Evolutionary conservation across 1,140 invertebrate genomes (phyloP).

Genomic region (Heterodera carotae): DNA sequence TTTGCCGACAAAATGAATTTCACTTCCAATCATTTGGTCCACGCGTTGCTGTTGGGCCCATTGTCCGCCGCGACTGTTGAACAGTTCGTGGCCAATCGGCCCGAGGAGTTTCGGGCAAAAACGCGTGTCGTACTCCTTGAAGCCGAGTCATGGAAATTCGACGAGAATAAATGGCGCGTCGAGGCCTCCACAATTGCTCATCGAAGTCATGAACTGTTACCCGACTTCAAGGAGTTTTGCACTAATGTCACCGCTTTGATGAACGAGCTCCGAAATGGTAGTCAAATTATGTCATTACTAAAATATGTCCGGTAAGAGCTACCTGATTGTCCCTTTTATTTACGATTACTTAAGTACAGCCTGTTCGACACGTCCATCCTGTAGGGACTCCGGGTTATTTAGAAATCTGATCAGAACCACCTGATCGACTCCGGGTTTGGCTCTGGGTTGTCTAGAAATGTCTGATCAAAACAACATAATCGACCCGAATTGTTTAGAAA

Average conservation of each 20-base stretch:
- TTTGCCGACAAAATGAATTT: not conserved
- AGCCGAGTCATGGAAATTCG: constrained; percentile 9
- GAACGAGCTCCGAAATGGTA: constrained; percentile 23
- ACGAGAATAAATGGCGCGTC: not conserved
- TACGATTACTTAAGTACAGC: no score
- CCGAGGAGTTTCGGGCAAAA: constrained; percentile 14
- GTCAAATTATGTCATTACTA: not conserved
- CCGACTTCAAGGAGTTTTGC: constrained; percentile 17
- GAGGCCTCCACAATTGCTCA: not conserved
- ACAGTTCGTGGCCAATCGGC: constrained; percentile 3
- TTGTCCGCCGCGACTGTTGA: constrained; percentile 18
- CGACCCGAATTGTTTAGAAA: not conserved
- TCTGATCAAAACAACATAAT: not conserved
- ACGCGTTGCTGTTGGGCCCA: constrained; percentile 11
- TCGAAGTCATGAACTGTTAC: constrained; percentile 1
- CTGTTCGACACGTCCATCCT: no score
- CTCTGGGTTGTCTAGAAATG: no score
- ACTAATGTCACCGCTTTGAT: constrained; percentile 9
- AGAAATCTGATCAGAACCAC: no score
- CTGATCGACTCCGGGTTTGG: no score
- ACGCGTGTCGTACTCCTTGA: constrained; percentile 11
- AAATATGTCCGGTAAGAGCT: not conserved
- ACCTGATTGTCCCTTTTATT: not conserved
- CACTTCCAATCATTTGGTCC: not conserved
- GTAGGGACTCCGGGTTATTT: no score